These are phyloP conservation scores for Teleiodes luculella DNA, from an alignment of 2,888 invertebrate species.

Conservation along the genomic window DNA sequence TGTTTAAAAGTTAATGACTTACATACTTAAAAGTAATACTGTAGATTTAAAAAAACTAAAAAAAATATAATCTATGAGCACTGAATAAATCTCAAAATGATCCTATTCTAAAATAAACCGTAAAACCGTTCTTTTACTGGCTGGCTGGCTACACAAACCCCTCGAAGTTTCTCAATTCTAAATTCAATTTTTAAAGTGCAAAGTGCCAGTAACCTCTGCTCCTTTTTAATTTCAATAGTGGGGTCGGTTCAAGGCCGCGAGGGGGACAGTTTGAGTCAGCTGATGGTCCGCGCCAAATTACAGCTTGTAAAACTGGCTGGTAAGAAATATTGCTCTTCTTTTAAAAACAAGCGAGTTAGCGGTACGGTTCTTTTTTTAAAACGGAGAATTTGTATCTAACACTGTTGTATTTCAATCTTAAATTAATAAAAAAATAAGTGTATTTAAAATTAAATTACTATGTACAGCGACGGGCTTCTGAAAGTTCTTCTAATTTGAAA, in stretches of 20 bases:
- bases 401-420: background rate
- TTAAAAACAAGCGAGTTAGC: too few species aligned
- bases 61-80: too few species aligned
- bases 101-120: background rate
- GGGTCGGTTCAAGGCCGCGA: slow-evolving; percentile 66
- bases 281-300: slow-evolving; percentile 35
- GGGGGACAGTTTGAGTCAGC: slow-evolving; percentile 74
- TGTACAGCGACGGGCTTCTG: too few species aligned
- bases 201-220: slow-evolving; percentile 72
- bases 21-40: too few species aligned
- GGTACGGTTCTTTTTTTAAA: background rate
- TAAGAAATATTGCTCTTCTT: too few species aligned
- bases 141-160: slow-evolving; percentile 1
- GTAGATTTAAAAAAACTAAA: too few species aligned
- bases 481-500: too few species aligned
- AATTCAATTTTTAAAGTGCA: slow-evolving; percentile 69
- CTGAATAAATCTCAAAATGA: background rate
- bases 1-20: too few species aligned
- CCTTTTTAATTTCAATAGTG: slow-evolving; percentile 76
- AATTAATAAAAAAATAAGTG: too few species aligned
- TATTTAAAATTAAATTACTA: too few species aligned
- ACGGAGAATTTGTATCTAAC: background rate
- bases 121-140: too few species aligned
- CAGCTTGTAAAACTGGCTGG: slow-evolving; percentile 2
- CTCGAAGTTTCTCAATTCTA: slow-evolving; percentile 20